A percentile compares a stretch with the other conserved stretches of the same genome.
Evolutionary conservation across 2,888 invertebrate species (phyloP).

Genomic region (Nomada ferruginata): DNA sequence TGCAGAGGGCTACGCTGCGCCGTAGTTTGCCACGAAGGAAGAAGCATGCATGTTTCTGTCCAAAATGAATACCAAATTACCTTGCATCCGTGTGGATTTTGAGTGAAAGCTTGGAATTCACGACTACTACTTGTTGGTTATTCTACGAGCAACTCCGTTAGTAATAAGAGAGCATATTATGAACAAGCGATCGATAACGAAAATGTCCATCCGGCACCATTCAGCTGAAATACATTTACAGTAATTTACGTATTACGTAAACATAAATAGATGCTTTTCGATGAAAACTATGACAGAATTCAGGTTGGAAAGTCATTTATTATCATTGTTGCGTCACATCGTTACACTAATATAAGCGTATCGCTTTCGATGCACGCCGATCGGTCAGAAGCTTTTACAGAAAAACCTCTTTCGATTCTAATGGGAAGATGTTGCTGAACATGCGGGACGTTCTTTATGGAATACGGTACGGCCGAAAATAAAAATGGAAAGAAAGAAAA

Average conservation of each 20-base stretch:
- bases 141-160: slow-evolving; percentile 12
- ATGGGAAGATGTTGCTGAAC: not conserved
- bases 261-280: not conserved
- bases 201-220: not conserved
- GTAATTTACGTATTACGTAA: not conserved
- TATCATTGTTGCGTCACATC: not conserved
- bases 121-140: slow-evolving; percentile 22
- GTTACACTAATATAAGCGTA: not conserved
- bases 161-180: not conserved
- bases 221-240: not conserved
- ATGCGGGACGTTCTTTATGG: not conserved
- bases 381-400: not conserved
- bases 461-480: not conserved
- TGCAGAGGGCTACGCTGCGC: not conserved
- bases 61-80: slow-evolving; percentile 15
- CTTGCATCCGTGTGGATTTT: not conserved
- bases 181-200: not conserved
- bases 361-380: slow-evolving; percentile 2
- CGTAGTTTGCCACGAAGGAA: not conserved
- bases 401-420: not conserved
- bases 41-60: slow-evolving; percentile 32
- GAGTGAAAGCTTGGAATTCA: not conserved
- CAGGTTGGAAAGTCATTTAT: not conserved
- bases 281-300: not conserved
- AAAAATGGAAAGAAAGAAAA: not conserved